Evolutionary conservation across 1,140 invertebrate species (phyloP).

Genomic region (Schlechtendalia chinensis): DNA sequence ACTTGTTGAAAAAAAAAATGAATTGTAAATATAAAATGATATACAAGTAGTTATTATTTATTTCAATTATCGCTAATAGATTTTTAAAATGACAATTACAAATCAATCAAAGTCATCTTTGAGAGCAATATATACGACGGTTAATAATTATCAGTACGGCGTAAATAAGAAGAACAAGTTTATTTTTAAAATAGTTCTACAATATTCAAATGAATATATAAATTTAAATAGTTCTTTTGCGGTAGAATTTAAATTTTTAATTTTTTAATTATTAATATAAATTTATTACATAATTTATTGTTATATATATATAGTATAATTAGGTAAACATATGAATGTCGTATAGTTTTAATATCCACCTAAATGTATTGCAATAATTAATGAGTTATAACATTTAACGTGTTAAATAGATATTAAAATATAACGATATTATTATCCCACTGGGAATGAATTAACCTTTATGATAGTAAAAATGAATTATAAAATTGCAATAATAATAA

Average conservation of each 20-base stretch:
- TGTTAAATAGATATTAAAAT: neutral
- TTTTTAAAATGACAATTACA: no score
- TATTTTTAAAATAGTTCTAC: neutral
- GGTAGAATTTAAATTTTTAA: neutral
- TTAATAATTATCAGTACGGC: no score
- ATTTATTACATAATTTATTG: neutral
- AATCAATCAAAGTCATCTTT: no score
- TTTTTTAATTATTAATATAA: neutral
- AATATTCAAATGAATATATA: no score
- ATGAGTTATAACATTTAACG: conserved; percentile 1
- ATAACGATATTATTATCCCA: conserved; percentile 1
- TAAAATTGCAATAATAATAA: neutral
- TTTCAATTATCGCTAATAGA: no score
- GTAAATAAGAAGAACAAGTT: neutral
- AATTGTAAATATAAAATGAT: no score
- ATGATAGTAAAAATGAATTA: neutral
- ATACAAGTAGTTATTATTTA: no score
- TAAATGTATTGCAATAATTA: neutral
- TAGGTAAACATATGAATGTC: neutral
- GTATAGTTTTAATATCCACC: neutral
- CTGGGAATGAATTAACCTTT: conserved; percentile 15
- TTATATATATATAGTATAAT: neutral
- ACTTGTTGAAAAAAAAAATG: no score
- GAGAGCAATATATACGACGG: no score
- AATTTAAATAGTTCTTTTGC: no score